phyloP scores from a whole-genome alignment of 2,113 vertebrate genomes.

The Falco punctatus region DNA sequence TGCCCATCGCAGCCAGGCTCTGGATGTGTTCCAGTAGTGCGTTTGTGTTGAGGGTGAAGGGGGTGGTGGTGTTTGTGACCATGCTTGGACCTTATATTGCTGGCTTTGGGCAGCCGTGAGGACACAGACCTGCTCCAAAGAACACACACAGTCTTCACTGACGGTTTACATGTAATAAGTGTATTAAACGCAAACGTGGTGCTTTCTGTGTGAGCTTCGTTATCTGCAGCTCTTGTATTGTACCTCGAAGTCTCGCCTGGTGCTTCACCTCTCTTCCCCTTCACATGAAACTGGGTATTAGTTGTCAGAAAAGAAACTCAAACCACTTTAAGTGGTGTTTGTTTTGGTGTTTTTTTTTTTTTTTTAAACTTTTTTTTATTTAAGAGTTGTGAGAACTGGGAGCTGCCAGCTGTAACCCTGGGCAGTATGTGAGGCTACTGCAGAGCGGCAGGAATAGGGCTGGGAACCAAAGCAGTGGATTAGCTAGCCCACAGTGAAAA shows the following conservation, averaged over 20 bases:
- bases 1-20: neutral
- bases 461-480: neutral
- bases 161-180: neutral
- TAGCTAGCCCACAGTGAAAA: neutral
- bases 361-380: too few species aligned
- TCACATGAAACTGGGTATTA: neutral
- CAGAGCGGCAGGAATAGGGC: neutral
- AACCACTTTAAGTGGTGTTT: neutral
- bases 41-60: neutral
- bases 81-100: neutral
- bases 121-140: neutral
- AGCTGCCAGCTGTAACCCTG: neutral
- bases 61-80: neutral
- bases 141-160: fast-evolving
- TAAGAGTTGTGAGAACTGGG: neutral
- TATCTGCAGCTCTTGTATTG: neutral
- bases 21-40: neutral
- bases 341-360: too few species aligned
- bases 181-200: fast-evolving
- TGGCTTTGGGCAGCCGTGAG: neutral
- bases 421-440: neutral
- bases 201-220: neutral
- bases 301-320: neutral
- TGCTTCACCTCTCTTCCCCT: neutral
- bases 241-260: neutral